A percentile compares a stretch with the other conserved stretches of the same genome.
Evolutionary conservation across 2,888 invertebrate species (phyloP).

Genomic region (Uloborus plumipes): DNA sequence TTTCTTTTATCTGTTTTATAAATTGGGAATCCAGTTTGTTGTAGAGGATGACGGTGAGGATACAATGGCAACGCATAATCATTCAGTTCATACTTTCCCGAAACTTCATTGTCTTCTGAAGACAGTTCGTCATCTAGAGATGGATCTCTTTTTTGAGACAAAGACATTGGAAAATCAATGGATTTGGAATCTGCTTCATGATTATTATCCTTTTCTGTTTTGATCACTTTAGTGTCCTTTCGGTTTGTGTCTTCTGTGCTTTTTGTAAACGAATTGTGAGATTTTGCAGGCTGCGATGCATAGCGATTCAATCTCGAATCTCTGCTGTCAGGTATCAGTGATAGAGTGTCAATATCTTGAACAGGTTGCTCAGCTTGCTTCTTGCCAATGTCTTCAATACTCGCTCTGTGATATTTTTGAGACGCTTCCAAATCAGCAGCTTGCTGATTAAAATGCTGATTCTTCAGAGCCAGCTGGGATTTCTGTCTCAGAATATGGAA

Average conservation of each 20-base stretch:
- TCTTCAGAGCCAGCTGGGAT: conserved; percentile 32
- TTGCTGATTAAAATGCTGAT: conserved; percentile 6
- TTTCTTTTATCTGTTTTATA: conserved; percentile 8
- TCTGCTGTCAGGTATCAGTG: neutral
- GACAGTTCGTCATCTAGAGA: conserved; percentile 13
- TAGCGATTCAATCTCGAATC: neutral
- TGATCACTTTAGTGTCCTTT: too few species aligned
- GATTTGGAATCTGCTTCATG: too few species aligned
- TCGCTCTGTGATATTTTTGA: too few species aligned
- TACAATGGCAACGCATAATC: conserved; percentile 14
- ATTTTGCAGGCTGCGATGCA: too few species aligned
- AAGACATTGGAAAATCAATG: neutral
- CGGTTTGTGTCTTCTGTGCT: too few species aligned
- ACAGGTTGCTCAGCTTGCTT: neutral
- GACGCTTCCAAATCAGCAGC: too few species aligned
- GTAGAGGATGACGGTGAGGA: neutral
- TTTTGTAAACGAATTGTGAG: too few species aligned
- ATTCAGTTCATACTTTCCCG: conserved; percentile 16
- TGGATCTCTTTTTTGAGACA: neutral
- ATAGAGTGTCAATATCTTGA: neutral
- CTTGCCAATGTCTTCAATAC: too few species aligned
- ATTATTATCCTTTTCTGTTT: too few species aligned
- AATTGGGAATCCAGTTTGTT: neutral
- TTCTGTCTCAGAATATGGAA: conserved; percentile 59
- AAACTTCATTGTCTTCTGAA: conserved; percentile 39